Evolutionary conservation across 2,797 vertebrate species (phyloP).

Genomic region (Betta splendens): DNA sequence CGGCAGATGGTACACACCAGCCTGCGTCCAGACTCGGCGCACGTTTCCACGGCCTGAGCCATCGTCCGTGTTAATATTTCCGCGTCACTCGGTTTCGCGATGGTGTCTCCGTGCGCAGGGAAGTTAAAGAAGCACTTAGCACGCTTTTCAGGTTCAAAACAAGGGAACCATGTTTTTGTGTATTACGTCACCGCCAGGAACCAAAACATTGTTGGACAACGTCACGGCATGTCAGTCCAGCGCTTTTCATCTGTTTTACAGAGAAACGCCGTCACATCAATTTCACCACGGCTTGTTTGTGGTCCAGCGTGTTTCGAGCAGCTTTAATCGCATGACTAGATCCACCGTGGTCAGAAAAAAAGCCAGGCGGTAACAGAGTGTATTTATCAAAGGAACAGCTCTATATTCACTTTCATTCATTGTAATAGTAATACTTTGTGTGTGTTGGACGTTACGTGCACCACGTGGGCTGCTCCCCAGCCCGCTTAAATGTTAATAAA

Average conservation of each 20-base stretch:
- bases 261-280: not conserved
- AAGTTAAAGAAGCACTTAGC: conserved; percentile 75
- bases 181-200: conserved; percentile 89
- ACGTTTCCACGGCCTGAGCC: conserved; percentile 88
- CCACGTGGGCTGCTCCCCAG: not conserved
- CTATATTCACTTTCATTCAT: conserved; percentile 34
- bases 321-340: fast-evolving
- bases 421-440: not conserved
- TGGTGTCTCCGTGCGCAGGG: conserved; percentile 58
- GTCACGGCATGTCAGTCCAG: conserved; percentile 69
- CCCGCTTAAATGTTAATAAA: fast-evolving
- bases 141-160: conserved; percentile 88
- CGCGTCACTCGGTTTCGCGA: conserved; percentile 73
- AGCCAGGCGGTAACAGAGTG: not conserved
- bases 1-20: conserved; percentile 91
- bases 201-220: conserved; percentile 90
- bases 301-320: not conserved
- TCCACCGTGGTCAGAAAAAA: not conserved
- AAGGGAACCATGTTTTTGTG: conserved; percentile 90
- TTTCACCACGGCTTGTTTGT: not conserved
- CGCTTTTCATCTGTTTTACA: conserved; percentile 25
- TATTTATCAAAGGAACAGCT: not conserved
- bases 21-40: conserved; percentile 91
- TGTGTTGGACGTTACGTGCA: conserved; percentile 3
- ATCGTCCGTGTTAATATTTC: conserved; percentile 82